A percentile compares a stretch with the other conserved stretches of the same genome.
phyloP scores from a whole-genome alignment of 1,140 invertebrate species.

The Eufriesea mexicana region DNA sequence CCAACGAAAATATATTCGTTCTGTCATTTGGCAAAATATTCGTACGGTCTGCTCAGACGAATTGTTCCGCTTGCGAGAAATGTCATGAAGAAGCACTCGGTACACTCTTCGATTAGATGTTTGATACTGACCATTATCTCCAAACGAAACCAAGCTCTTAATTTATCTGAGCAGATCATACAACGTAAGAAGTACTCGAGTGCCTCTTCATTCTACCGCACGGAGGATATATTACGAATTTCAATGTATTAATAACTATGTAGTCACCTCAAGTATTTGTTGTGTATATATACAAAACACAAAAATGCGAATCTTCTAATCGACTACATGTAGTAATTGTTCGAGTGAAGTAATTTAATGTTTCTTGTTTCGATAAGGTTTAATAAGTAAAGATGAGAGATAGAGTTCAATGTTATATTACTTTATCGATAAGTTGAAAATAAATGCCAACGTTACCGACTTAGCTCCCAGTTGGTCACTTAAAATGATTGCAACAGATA shows the following conservation, averaged over 20 bases:
- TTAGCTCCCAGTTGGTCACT: not conserved
- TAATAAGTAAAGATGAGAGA: not conserved
- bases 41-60: constrained; percentile 21
- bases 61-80: constrained; percentile 27
- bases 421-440: constrained; percentile 15
- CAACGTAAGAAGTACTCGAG: constrained; percentile 34
- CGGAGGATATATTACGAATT: constrained; percentile 24
- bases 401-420: not conserved
- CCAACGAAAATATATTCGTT: constrained; percentile 51
- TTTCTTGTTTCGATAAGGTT: constrained; percentile 16
- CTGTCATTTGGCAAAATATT: constrained; percentile 42
- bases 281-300: constrained; percentile 18
- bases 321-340: not conserved
- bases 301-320: constrained; percentile 11
- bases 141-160: constrained; percentile 50
- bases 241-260: constrained; percentile 51
- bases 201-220: constrained; percentile 37
- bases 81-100: constrained; percentile 50
- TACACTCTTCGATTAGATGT: constrained; percentile 52
- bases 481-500: not conserved
- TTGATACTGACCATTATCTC: constrained; percentile 55
- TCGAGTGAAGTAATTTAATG: constrained; percentile 20
- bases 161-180: constrained; percentile 51
- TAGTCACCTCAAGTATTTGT: constrained; percentile 17
- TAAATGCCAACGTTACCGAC: constrained; percentile 13